A percentile compares a stretch with the other conserved stretches of the same genome.
phyloP scores from a whole-genome alignment of 2,113 vertebrate genomes.

The Solenodon paradoxus region DNA sequence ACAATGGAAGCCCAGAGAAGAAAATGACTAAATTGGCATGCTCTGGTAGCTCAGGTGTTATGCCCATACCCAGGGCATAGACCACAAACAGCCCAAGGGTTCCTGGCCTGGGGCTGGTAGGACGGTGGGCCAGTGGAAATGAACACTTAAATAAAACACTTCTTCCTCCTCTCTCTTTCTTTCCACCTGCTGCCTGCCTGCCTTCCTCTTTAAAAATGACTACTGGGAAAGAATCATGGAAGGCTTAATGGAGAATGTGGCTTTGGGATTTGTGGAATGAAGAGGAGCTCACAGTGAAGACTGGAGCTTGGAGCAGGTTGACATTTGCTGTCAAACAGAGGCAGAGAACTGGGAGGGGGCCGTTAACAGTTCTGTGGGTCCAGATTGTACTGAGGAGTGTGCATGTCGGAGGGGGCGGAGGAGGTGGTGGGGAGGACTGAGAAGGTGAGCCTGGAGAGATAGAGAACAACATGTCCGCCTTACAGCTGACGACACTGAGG shows the following conservation, averaged over 20 bases:
- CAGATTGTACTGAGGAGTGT: background rate
- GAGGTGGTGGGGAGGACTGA: rapidly evolving
- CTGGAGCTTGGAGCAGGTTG: background rate
- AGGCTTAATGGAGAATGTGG: background rate
- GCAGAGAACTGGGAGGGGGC: background rate
- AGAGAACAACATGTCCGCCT: background rate
- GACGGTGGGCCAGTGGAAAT: too few species aligned
- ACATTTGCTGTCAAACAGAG: background rate
- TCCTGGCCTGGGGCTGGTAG: too few species aligned
- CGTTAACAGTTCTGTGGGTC: background rate
- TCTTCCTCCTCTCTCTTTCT: too few species aligned
- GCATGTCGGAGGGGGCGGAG: background rate
- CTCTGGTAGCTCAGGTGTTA: too few species aligned
- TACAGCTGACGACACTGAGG: background rate
- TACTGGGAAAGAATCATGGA: background rate
- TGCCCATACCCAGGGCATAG: too few species aligned
- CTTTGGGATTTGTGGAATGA: background rate
- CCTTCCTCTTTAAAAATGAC: too few species aligned
- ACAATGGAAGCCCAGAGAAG: background rate
- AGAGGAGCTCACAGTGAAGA: background rate
- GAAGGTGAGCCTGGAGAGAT: background rate
- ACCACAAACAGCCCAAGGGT: too few species aligned
- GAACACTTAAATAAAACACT: too few species aligned
- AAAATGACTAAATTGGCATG: background rate
- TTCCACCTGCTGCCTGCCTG: too few species aligned